Evolutionary conservation across 2,113 vertebrate species (phyloP), one percentile per base, ranked within the genome.

Genomic region (Nibea coibor): DNA sequence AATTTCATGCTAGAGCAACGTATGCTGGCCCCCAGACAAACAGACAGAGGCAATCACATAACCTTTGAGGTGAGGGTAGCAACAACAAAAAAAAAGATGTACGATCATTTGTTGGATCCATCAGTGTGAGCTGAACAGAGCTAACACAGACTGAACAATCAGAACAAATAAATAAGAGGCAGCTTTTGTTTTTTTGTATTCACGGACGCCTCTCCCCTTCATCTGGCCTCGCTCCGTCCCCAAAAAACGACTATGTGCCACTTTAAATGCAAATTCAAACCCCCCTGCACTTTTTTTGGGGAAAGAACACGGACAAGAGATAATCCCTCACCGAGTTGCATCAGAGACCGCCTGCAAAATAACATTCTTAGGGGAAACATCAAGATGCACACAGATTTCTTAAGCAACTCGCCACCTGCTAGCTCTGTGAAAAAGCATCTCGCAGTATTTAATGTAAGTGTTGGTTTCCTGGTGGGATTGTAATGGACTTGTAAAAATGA

Each of bases 231-330:
- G 67, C 73, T 72, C 64, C n/a, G 51, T 87, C 84, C 84, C 79
- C 75, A 80, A 39, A 86, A 86, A 85, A 66, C 80, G 80, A 82
- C 87, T 74, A 89, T 83, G 79, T 87, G 88, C 84, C 92, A 93
- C 93, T 94, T 94, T 95, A 94, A 93, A 94, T 94, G 94, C 88
- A 91, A 94, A 95, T 93, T 85, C 48, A 2, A 42, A 72, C 45
- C 75, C 58, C 17, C n/a, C 8, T n/a, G 3, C 1, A 3, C 77
- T 80, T 86, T 68, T 87, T 87, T 82, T 28, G 19, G 51, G 68
- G 75, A 51, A 64, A 89, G 88, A 91, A 89, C 91, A 89, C 86
- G 79, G 88, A 92, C 83, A 86, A 88, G 85, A 77, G 88, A 92
- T 94, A 93, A 94, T 94, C 92, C 91, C 84, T 88, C 76, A 81